A percentile compares a stretch with the other conserved stretches of the same genome.
These are phyloP conservation scores for Otus scops DNA, from an alignment of 2,797 vertebrate genomes.

Conservation along the genomic window DNA sequence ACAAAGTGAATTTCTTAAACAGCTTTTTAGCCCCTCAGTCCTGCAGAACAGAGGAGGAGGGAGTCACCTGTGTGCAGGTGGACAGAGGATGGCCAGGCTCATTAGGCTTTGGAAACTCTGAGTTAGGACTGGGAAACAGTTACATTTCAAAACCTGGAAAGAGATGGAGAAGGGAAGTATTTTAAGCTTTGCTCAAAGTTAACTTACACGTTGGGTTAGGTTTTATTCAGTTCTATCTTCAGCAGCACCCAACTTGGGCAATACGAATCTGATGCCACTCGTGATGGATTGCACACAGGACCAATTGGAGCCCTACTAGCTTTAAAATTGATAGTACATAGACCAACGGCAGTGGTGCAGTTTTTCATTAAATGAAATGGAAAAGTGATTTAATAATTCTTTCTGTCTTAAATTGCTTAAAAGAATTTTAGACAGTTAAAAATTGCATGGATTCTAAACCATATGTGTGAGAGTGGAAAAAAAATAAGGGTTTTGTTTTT, in stretches of 20 bases:
- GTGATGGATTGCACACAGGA: conserved; percentile 83
- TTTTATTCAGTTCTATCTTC: conserved; percentile 69
- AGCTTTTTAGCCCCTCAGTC: background rate
- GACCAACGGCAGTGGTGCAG: conserved; percentile 80
- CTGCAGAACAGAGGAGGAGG: background rate
- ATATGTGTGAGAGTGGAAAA: conserved; percentile 86
- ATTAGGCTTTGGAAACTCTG: background rate
- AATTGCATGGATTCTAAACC: conserved; percentile 84
- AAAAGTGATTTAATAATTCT: conserved; percentile 85
- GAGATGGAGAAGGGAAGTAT: conserved; percentile 14
- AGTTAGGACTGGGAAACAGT: background rate
- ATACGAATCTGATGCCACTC: conserved; percentile 78
- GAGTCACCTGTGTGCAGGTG: background rate
- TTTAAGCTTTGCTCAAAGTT: conserved; percentile 68
- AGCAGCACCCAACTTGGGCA: conserved; percentile 59
- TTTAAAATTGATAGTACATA: conserved; percentile 84
- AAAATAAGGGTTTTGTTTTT: conserved; percentile 84
- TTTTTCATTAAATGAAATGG: conserved; percentile 89
- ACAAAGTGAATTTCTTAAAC: background rate
- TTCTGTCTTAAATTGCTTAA: conserved; percentile 83
- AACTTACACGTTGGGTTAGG: conserved; percentile 36
- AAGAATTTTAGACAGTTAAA: conserved; percentile 85
- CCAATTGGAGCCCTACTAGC: conserved; percentile 83
- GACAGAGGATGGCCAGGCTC: fast-evolving
- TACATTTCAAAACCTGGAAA: background rate